phyloP scores from a whole-genome alignment of 2,888 invertebrate genomes.

The Erebia ligea region DNA sequence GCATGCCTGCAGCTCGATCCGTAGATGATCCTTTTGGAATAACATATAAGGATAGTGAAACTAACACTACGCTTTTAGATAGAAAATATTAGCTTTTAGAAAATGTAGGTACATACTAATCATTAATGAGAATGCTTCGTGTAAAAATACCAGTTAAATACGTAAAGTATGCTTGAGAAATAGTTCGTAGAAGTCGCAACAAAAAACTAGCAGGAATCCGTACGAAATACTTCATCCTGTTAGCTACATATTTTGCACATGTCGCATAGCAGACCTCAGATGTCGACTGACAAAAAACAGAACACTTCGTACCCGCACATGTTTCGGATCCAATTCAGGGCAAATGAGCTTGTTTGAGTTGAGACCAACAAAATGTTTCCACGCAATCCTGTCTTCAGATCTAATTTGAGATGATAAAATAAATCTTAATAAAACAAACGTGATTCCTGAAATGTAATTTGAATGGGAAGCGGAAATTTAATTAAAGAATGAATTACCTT shows the following conservation, averaged over 20 bases:
- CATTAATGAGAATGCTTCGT: constrained; percentile 55
- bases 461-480: constrained; percentile 64
- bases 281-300: constrained; percentile 76
- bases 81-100: constrained; percentile 60
- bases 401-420: constrained; percentile 16
- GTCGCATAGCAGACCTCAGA: constrained; percentile 66
- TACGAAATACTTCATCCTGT: constrained; percentile 52
- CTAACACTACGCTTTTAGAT: constrained; percentile 70
- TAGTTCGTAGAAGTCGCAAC: constrained; percentile 3
- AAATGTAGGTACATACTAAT: constrained; percentile 61
- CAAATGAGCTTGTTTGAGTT: constrained; percentile 55
- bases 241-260: constrained; percentile 68
- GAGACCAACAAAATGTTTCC: constrained; percentile 30
- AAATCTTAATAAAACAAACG: constrained; percentile 26
- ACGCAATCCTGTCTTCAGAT: constrained; percentile 11
- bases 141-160: constrained; percentile 7
- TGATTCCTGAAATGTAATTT: constrained; percentile 27
- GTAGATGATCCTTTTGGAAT: constrained; percentile 66
- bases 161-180: constrained; percentile 14
- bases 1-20: constrained; percentile 71
- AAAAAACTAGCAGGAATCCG: constrained; percentile 28
- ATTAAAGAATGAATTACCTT: constrained; percentile 69
- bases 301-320: constrained; percentile 60
- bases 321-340: constrained; percentile 62
- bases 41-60: constrained; percentile 53